Conservation (phyloP, 2,113 vertebrate species). For the Platycercus adscitus region DNA sequence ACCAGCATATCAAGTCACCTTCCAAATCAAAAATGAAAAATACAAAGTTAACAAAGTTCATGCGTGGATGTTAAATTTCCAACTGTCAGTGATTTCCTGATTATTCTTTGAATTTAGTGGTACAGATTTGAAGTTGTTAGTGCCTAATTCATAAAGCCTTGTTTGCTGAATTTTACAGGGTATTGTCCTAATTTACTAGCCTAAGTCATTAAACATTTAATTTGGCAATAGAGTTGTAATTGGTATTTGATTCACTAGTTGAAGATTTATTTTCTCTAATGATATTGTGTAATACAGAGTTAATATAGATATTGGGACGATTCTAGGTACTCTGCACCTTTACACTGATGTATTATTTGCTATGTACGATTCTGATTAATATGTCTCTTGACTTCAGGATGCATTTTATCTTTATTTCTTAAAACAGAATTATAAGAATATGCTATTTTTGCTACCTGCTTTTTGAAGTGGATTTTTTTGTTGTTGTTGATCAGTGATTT, state of each 20-base stretch:
- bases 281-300: not conserved
- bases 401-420: not conserved
- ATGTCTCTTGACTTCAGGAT: conserved; percentile 13
- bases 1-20: not conserved
- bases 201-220: not conserved
- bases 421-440: not conserved
- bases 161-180: not conserved
- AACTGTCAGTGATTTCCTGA: not conserved
- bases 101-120: not conserved
- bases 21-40: not conserved
- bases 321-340: conserved; percentile 11
- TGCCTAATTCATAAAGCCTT: conserved; percentile 26
- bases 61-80: not conserved
- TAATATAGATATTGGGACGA: not conserved
- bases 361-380: not conserved
- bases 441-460: not conserved
- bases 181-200: not conserved
- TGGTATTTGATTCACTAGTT: not conserved
- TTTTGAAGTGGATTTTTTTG: not conserved
- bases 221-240: not conserved
- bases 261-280: conserved; percentile 26
- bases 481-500: not conserved
- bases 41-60: not conserved
- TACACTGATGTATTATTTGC: not conserved
- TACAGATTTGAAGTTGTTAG: not conserved